These are phyloP conservation scores for Fundulus diaphanus DNA, from an alignment of 2,797 vertebrate genomes.

Conservation along the genomic window DNA sequence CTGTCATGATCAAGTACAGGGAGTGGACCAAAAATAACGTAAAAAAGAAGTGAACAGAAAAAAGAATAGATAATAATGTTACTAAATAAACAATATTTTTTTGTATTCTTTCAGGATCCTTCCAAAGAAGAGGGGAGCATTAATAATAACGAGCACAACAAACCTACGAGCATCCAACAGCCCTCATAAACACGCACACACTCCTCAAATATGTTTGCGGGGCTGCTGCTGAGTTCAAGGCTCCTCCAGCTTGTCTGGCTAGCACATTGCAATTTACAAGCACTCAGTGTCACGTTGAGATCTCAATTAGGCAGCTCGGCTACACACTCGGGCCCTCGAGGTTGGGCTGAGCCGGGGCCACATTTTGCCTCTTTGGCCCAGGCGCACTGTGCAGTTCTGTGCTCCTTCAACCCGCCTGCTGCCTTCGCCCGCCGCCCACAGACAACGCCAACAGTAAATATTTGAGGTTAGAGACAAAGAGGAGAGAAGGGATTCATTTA, in stretches of 20 bases:
- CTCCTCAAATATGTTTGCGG: slow-evolving; percentile 57
- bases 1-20: too few species aligned
- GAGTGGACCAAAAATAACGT: too few species aligned
- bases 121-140: slow-evolving; percentile 20
- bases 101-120: slow-evolving; percentile 6
- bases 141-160: slow-evolving; percentile 19
- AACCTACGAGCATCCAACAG: slow-evolving; percentile 17
- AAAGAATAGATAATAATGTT: too few species aligned
- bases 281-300: slow-evolving; percentile 81
- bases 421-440: slow-evolving; percentile 55
- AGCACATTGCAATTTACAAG: slow-evolving; percentile 82
- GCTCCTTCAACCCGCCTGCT: slow-evolving; percentile 50
- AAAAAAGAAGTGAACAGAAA: too few species aligned
- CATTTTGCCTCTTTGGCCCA: slow-evolving; percentile 61
- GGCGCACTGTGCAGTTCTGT: slow-evolving; percentile 55
- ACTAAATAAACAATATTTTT: too few species aligned
- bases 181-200: slow-evolving; percentile 27
- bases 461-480: slow-evolving; percentile 81
- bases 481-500: slow-evolving; percentile 74
- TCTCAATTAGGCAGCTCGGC: slow-evolving; percentile 82
- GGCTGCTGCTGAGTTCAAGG: slow-evolving; percentile 65
- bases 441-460: slow-evolving; percentile 81
- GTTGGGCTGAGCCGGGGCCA: slow-evolving; percentile 60
- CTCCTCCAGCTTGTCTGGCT: slow-evolving; percentile 71
- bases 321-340: slow-evolving; percentile 61